Conservation (phyloP, 2,797 vertebrate species). For the Vipera latastei region DNA sequence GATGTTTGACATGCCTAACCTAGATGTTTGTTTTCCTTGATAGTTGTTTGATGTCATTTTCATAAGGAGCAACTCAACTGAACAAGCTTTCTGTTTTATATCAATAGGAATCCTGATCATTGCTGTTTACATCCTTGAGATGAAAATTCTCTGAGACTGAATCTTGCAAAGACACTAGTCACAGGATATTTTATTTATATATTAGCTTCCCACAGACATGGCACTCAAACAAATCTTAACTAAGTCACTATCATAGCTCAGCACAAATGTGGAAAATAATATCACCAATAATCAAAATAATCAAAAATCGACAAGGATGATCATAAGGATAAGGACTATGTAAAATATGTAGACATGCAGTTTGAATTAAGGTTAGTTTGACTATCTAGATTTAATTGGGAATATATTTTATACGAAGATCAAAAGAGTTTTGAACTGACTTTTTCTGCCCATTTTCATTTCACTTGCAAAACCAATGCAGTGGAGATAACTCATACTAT, state of each 20-base stretch:
- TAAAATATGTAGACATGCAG: neutral
- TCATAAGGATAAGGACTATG: neutral
- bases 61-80: neutral
- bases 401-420: neutral
- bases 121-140: neutral
- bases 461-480: neutral
- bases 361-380: neutral
- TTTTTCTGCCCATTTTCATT: neutral
- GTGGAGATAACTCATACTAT: neutral
- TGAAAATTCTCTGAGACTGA: neutral
- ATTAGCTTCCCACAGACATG: neutral
- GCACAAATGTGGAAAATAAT: neutral
- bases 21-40: neutral
- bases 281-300: neutral
- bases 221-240: neutral
- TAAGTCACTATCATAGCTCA: neutral
- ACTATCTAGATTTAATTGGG: neutral
- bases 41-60: neutral
- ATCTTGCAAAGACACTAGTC: neutral
- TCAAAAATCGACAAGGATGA: neutral
- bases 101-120: neutral
- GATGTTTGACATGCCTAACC: no score
- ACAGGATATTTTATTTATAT: neutral
- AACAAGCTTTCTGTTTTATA: neutral
- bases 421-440: neutral